Evolutionary conservation across 2,797 vertebrate genomes (phyloP), one percentile per base, ranked within the genome.

Genomic region (Myripristis murdjan): DNA sequence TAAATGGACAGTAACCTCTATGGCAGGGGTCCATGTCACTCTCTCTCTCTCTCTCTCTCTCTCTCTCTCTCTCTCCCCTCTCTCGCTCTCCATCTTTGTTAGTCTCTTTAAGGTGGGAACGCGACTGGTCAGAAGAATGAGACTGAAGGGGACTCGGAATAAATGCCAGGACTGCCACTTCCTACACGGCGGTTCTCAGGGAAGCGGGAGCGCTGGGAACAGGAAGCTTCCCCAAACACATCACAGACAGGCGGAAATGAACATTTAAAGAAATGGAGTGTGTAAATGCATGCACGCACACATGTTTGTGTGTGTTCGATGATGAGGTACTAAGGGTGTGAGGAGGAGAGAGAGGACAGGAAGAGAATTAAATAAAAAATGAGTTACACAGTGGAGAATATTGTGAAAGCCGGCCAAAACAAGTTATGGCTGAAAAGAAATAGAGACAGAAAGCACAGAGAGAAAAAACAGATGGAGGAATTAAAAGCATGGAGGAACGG

Each of bases 101-200:
- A 0, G 58, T 23, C 41, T 51, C 47, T 61, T 51, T 79, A 64
- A 83, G 75, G 70, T 75, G 81, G 87, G 82, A 88, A 79, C 76
- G 75, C 55, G 61, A 78, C 46, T 22, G 75, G 70, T 77, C 26
- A 10, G 54, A 77, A 68, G 26, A 88, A 79, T 76, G 75, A 57
- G 61, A 77, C 46, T 22, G 75, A 77, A 68, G 26, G 63, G 84
- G 84, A 73, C 56, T 67, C 63, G 65, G 73, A 85, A 68, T 62
- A 20, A 72, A 64, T 79, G 87, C 89, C 91, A 93, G 85, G 80
- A 78, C 77, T 82, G 83, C 75, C 75, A 87, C 92, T 94, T 93
- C 92, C 85, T 91, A 90, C 82, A 89, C 77, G 77, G 75, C 47
- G 73, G 89, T 93, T 94, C 92, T 91, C 92, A 93, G 82, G 90